A percentile compares a stretch with the other conserved stretches of the same genome.
These are phyloP conservation scores for Pseudomugil tenellus DNA, from an alignment of 2,797 vertebrate species.

Conservation along the genomic window DNA sequence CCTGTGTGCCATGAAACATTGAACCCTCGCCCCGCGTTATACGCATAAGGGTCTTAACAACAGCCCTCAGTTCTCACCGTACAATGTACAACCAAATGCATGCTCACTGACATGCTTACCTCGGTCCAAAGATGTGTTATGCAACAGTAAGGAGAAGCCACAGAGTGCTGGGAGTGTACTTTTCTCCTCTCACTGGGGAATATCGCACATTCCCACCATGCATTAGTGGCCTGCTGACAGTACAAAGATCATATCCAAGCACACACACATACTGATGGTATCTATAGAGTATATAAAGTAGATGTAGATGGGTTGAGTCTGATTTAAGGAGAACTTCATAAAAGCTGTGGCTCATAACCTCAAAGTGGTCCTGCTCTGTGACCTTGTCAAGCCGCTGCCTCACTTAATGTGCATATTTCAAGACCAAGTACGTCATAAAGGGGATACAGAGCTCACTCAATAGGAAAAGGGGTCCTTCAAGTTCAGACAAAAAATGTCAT, in stretches of 20 bases:
- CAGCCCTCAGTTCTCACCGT: conserved; percentile 51
- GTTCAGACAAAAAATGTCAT: conserved; percentile 14
- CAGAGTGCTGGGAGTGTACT: conserved; percentile 61
- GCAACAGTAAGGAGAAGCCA: conserved; percentile 63
- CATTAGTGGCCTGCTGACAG: conserved; percentile 54
- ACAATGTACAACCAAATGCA: conserved; percentile 27
- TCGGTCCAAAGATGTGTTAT: conserved; percentile 51
- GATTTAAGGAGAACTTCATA: neutral
- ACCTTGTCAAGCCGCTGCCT: neutral
- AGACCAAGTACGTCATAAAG: conserved; percentile 31
- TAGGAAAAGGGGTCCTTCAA: conserved; percentile 13
- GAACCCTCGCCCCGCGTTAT: conserved; percentile 44
- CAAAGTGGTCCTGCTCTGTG: neutral
- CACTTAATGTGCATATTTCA: conserved; percentile 26
- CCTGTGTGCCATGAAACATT: conserved; percentile 23
- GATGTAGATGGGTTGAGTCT: conserved; percentile 5
- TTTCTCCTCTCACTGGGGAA: conserved; percentile 65
- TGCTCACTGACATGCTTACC: conserved; percentile 15
- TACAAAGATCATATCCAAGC: conserved; percentile 22
- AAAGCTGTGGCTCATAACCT: conserved; percentile 1
- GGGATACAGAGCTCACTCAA: conserved; percentile 6
- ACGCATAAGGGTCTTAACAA: conserved; percentile 60
- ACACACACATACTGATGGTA: neutral
- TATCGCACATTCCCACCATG: conserved; percentile 63
- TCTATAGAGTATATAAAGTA: conserved; percentile 8